These are phyloP conservation scores for Colletes gigas DNA, from an alignment of 1,140 invertebrate genomes.

Conservation along the genomic window DNA sequence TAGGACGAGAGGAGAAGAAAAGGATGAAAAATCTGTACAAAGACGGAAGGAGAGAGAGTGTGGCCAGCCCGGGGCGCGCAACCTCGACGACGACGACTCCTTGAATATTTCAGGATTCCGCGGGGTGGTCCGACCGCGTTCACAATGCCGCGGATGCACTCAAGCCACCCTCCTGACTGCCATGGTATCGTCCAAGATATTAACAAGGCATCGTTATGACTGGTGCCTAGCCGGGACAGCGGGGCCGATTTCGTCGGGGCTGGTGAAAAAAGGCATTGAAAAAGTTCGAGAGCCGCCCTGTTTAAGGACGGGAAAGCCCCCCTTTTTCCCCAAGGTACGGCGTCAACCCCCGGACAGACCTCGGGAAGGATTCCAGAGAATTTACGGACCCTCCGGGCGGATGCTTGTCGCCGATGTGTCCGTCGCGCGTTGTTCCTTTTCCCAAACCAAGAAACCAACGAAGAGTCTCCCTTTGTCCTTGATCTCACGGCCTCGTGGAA, in stretches of 20 bases:
- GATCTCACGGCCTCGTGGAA: conserved; percentile 31
- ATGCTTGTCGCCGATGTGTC: too few relatives aligned
- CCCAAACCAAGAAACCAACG: conserved; percentile 11
- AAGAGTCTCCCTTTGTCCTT: conserved; percentile 57
- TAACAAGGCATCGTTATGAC: conserved; percentile 79
- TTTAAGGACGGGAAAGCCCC: conserved; percentile 38
- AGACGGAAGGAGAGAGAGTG: neutral
- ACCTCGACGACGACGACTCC: conserved; percentile 66
- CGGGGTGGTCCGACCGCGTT: conserved; percentile 65
- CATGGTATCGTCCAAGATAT: conserved; percentile 71
- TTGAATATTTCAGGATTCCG: conserved; percentile 80
- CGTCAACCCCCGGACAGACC: conserved; percentile 9
- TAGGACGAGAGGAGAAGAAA: conserved; percentile 39
- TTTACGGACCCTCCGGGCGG: conserved; percentile 43
- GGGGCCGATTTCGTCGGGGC: conserved; percentile 63
- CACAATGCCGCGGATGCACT: conserved; percentile 73
- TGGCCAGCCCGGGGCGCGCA: conserved; percentile 1
- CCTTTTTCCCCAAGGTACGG: conserved; percentile 17
- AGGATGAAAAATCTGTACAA: conserved; percentile 8
- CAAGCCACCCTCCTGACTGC: conserved; percentile 66
- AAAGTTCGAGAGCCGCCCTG: conserved; percentile 65
- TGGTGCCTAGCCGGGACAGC: conserved; percentile 45
- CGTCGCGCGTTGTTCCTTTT: neutral
- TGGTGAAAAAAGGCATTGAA: conserved; percentile 65
- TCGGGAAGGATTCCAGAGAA: conserved; percentile 57